phyloP scores from a whole-genome alignment of 2,113 vertebrate species.

The Labeo catla region DNA sequence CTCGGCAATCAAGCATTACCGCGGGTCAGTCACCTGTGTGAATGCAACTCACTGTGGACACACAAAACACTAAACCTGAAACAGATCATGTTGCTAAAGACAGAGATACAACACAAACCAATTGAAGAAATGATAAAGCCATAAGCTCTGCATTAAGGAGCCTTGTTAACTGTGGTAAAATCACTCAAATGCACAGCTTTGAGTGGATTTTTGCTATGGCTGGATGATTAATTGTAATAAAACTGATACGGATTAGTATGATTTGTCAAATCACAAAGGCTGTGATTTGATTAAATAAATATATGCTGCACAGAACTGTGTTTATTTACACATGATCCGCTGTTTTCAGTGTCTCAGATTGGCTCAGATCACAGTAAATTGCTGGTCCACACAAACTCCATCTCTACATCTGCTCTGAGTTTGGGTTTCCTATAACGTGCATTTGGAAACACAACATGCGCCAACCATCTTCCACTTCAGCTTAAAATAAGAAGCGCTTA shows the following conservation, averaged over 20 bases:
- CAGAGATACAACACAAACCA: not conserved
- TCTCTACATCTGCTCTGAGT: not conserved
- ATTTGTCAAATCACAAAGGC: not conserved
- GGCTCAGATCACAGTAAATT: not conserved
- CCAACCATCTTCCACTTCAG: not conserved
- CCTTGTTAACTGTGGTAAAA: not conserved
- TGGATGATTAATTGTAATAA: not conserved
- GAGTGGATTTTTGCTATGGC: not conserved
- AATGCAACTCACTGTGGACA: constrained; percentile 56
- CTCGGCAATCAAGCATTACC: constrained; percentile 61
- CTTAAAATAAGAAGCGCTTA: not conserved
- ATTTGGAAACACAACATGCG: not conserved
- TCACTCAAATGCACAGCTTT: not conserved
- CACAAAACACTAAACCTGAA: constrained; percentile 70
- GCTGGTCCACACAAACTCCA: not conserved
- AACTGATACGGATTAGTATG: not conserved
- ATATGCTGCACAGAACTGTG: not conserved
- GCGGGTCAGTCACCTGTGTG: constrained; percentile 72
- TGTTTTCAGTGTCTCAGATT: not conserved
- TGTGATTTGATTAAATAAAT: not conserved
- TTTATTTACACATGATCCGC: not conserved
- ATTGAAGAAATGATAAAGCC: not conserved
- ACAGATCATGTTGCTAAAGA: not conserved
- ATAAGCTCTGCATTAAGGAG: not conserved
- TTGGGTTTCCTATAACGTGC: not conserved